phyloP scores from a whole-genome alignment of 2,888 invertebrate species.

The Tupiocoris notatus region DNA sequence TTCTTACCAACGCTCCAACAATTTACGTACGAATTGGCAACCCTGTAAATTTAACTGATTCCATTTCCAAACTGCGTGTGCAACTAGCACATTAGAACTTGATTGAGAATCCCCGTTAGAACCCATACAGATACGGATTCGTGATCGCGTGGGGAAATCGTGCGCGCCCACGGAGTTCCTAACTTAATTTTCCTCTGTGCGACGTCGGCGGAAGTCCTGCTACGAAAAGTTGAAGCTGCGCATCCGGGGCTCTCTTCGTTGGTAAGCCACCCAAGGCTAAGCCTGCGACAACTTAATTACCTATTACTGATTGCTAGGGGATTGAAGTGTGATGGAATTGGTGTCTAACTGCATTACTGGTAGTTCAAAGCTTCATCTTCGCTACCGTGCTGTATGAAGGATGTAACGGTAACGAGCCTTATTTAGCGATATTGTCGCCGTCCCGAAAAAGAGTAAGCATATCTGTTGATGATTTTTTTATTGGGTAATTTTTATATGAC shows the following conservation, averaged over 20 bases:
- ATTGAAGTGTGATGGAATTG: background rate
- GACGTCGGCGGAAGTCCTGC: background rate
- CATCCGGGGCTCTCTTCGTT: background rate
- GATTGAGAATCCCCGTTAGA: background rate
- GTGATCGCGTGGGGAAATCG: background rate
- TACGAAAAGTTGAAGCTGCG: background rate
- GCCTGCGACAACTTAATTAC: background rate
- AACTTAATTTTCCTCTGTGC: background rate
- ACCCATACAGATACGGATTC: background rate
- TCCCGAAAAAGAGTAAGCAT: too few species aligned
- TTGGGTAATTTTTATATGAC: too few species aligned
- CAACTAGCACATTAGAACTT: too few species aligned
- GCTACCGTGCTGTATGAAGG: too few species aligned
- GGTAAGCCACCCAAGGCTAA: background rate
- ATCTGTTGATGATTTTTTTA: too few species aligned
- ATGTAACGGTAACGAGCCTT: too few species aligned
- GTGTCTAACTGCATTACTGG: background rate
- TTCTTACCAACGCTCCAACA: too few species aligned
- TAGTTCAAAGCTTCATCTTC: background rate
- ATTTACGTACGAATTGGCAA: too few species aligned
- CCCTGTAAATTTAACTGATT: too few species aligned
- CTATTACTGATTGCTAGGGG: background rate
- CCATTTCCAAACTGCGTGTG: too few species aligned
- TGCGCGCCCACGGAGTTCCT: background rate
- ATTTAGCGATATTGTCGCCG: too few species aligned